Evolutionary conservation across 2,113 vertebrate species (phyloP).

Genomic region (Lampris megalopsis): DNA sequence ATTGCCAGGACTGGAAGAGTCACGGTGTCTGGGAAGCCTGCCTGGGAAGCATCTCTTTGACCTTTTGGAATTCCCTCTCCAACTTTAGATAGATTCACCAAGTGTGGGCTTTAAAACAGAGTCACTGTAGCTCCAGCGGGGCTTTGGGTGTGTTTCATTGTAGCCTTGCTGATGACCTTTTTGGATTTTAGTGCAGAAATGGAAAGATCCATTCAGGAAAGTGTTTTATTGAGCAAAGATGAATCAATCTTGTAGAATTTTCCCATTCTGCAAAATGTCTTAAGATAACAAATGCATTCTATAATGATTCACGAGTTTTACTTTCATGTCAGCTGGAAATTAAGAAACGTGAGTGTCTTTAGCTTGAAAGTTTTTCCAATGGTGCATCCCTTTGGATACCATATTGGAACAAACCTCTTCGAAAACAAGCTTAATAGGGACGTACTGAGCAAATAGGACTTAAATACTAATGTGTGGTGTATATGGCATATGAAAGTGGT

Average conservation of each 20-base stretch:
- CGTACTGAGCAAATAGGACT: background rate
- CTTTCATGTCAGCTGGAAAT: too few species aligned
- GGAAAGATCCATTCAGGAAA: too few species aligned
- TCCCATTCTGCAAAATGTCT: too few species aligned
- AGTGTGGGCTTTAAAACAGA: conserved; percentile 47
- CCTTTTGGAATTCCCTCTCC: conserved; percentile 71
- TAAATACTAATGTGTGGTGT: background rate
- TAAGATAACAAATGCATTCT: too few species aligned
- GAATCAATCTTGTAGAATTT: too few species aligned
- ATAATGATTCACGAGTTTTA: too few species aligned
- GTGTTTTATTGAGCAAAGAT: too few species aligned
- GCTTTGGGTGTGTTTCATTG: conserved; percentile 32
- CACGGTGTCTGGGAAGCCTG: conserved; percentile 68
- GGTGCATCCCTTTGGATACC: background rate
- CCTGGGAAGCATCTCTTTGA: conserved; percentile 55
- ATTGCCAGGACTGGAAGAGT: conserved; percentile 49
- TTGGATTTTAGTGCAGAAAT: background rate
- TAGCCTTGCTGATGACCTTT: conserved; percentile 46
- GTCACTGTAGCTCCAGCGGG: conserved; percentile 16
- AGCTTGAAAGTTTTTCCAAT: too few species aligned
- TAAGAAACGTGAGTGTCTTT: too few species aligned
- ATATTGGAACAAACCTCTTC: background rate
- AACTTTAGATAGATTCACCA: conserved; percentile 76
- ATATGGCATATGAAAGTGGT: background rate
- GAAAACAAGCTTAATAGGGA: background rate